Percentiles rank a stretch among this genome's conserved stretches.
Evolutionary conservation across 64 coral and sea anemone genomes (phyloP).

Genomic region (Orbicella faveolata): DNA sequence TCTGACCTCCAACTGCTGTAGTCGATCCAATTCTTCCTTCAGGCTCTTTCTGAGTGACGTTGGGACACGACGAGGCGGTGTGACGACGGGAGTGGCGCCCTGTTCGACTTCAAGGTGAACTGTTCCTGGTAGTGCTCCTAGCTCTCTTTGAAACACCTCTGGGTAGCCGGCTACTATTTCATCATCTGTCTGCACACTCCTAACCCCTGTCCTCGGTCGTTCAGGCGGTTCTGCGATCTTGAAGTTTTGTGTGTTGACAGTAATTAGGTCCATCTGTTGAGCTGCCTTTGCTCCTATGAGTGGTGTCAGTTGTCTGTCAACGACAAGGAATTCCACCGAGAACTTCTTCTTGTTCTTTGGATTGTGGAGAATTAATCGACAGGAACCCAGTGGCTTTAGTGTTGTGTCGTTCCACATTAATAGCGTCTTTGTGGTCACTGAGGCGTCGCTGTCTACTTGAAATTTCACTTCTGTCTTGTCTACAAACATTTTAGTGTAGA

Average conservation of each 20-base stretch:
- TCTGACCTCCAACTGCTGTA: too few species aligned
- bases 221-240: not conserved
- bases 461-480: too few species aligned
- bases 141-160: not conserved
- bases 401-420: conserved; percentile 27
- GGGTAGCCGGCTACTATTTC: not conserved
- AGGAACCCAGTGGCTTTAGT: not conserved
- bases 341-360: conserved; percentile 19
- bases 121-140: too few species aligned
- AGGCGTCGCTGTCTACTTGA: too few species aligned
- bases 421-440: conserved; percentile 6
- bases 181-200: not conserved
- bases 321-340: conserved; percentile 40
- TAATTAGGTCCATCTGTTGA: conserved; percentile 51
- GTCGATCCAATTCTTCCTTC: too few species aligned
- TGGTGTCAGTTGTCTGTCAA: not conserved
- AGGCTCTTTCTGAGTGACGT: too few species aligned
- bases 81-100: too few species aligned
- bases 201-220: not conserved
- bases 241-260: conserved; percentile 24
- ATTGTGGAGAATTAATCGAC: conserved; percentile 3
- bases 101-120: too few species aligned
- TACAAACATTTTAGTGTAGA: too few species aligned
- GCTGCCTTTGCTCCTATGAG: conserved; percentile 33
- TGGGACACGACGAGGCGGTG: too few species aligned